Percentiles rank a stretch among this genome's conserved stretches.
These are phyloP conservation scores for Corythornis madagascariensis DNA, from an alignment of 2,113 vertebrate species.

Conservation along the genomic window DNA sequence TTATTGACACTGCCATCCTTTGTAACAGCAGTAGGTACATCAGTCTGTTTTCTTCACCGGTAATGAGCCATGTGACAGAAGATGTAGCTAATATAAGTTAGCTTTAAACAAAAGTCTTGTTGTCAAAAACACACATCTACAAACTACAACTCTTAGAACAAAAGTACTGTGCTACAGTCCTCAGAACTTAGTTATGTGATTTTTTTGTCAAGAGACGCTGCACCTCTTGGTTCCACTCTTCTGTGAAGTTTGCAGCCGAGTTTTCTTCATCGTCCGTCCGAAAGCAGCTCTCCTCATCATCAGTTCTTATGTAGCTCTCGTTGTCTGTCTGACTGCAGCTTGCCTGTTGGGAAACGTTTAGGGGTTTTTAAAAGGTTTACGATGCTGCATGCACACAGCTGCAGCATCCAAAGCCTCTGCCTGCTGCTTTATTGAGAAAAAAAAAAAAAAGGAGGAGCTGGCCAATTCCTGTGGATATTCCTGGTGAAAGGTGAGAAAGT, in stretches of 20 bases:
- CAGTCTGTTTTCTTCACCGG: constrained; percentile 60
- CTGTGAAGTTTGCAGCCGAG: constrained; percentile 58
- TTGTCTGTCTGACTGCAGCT: constrained; percentile 80
- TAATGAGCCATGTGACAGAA: constrained; percentile 76
- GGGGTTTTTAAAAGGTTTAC: background rate
- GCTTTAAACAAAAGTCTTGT: constrained; percentile 73
- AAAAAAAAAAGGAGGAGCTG: background rate
- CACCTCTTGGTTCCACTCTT: constrained; percentile 72
- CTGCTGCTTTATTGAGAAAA: background rate
- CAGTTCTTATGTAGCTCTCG: constrained; percentile 73
- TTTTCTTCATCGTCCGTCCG: constrained; percentile 74
- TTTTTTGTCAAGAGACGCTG: constrained; percentile 73
- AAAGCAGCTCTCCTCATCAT: constrained; percentile 72
- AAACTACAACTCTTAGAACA: constrained; percentile 82
- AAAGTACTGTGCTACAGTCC: constrained; percentile 79
- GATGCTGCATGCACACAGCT: background rate
- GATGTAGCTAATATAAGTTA: constrained; percentile 75
- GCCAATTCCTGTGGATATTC: background rate
- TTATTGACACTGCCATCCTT: constrained; percentile 60
- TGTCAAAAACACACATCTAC: constrained; percentile 79
- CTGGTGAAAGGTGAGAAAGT: background rate
- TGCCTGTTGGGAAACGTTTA: constrained; percentile 73
- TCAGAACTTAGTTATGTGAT: constrained; percentile 68
- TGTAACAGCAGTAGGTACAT: constrained; percentile 42
- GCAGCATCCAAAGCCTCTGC: background rate